Evolutionary conservation across 2,113 vertebrate genomes (phyloP).

Genomic region (Podilymbus podiceps): DNA sequence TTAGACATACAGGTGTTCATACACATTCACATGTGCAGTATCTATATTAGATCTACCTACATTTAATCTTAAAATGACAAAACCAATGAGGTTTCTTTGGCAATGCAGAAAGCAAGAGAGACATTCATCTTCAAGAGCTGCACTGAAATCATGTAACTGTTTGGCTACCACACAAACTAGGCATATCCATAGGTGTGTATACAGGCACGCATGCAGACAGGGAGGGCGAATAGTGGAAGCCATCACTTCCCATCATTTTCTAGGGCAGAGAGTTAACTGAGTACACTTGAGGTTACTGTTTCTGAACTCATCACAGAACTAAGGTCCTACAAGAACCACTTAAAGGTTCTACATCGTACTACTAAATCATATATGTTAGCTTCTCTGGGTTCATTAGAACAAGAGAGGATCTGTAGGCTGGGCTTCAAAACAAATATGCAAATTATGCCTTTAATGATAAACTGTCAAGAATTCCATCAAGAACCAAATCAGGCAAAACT

Average conservation of each 20-base stretch:
- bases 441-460: not conserved
- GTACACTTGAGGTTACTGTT: not conserved
- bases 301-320: not conserved
- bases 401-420: not conserved
- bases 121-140: not conserved
- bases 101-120: not conserved
- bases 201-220: not conserved
- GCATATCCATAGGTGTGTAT: not conserved
- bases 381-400: not conserved
- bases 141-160: not conserved
- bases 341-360: not conserved
- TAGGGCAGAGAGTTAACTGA: not conserved
- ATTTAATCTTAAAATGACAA: not conserved
- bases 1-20: not conserved
- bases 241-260: not conserved
- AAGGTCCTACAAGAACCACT: not conserved
- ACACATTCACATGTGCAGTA: not conserved
- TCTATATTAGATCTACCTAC: not conserved
- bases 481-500: not conserved
- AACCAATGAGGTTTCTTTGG: not conserved
- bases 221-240: not conserved
- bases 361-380: accelerated
- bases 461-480: not conserved
- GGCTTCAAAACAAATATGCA: not conserved
- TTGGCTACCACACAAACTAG: not conserved